Evolutionary conservation across 1,140 invertebrate species (phyloP).

Genomic region (Drosophila elegans): DNA sequence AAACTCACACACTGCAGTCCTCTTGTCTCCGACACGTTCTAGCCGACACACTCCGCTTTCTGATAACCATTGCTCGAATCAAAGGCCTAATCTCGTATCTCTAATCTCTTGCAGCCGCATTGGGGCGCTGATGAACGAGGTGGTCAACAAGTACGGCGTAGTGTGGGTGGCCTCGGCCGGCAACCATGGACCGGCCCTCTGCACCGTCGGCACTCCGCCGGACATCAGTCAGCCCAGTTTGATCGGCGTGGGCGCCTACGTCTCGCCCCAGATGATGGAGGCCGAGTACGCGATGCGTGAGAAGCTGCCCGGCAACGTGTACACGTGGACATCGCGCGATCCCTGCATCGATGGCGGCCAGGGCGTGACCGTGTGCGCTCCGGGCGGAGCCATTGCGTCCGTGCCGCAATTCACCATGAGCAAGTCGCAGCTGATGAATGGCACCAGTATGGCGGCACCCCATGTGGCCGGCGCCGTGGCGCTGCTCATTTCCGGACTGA

Average conservation of each 20-base stretch:
- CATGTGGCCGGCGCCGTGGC: slow-evolving; percentile 95
- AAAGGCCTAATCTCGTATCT: not conserved
- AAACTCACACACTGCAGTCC: slow-evolving; percentile 38
- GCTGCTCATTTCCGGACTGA: slow-evolving; percentile 92
- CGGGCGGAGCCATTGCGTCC: slow-evolving; percentile 97
- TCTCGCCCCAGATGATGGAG: slow-evolving; percentile 98
- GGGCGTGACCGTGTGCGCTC: slow-evolving; percentile 96
- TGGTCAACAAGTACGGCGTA: slow-evolving; percentile 96
- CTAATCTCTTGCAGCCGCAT: slow-evolving; percentile 87
- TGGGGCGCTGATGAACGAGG: slow-evolving; percentile 93
- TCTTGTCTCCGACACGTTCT: slow-evolving; percentile 44
- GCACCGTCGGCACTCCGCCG: slow-evolving; percentile 96
- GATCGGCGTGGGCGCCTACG: slow-evolving; percentile 97
- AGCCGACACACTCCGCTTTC: slow-evolving; percentile 11
- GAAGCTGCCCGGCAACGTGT: slow-evolving; percentile 93
- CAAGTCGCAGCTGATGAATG: slow-evolving; percentile 97
- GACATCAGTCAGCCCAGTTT: slow-evolving; percentile 92
- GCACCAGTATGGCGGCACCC: slow-evolving; percentile 98
- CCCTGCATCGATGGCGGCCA: slow-evolving; percentile 94
- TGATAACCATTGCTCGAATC: not conserved
- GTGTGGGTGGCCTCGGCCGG: slow-evolving; percentile 96
- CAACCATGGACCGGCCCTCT: slow-evolving; percentile 93
- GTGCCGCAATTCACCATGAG: slow-evolving; percentile 96
- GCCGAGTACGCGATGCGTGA: slow-evolving; percentile 96
- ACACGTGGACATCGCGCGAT: slow-evolving; percentile 97